Conservation (phyloP, 1,140 invertebrate species). For the Eriosoma lanigerum region DNA sequence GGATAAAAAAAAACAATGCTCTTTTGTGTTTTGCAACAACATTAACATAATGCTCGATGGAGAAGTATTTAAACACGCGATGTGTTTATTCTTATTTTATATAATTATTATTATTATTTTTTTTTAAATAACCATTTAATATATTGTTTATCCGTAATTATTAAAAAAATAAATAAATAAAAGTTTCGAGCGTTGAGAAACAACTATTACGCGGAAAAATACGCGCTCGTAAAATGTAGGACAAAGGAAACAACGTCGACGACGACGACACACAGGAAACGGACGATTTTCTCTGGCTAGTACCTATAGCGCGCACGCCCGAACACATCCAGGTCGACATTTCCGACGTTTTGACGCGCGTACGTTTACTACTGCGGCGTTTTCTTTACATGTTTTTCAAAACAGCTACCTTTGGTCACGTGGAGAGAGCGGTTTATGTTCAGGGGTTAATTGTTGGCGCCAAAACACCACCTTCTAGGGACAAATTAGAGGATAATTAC, state of each 20-base stretch:
- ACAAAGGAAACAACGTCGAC: slow-evolving; percentile 14
- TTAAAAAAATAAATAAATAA: not conserved
- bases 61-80: slow-evolving; percentile 24
- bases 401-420: not conserved
- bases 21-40: slow-evolving; percentile 45
- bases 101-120: too few species aligned
- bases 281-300: not conserved
- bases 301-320: not conserved
- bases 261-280: slow-evolving; percentile 30
- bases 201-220: not conserved
- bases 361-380: not conserved
- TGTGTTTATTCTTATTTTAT: not conserved
- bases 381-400: not conserved
- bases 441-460: slow-evolving; percentile 48
- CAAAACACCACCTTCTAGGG: slow-evolving; percentile 39
- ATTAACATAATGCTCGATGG: slow-evolving; percentile 37
- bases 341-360: slow-evolving; percentile 37
- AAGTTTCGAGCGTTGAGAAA: slow-evolving; percentile 8
- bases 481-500: slow-evolving; percentile 52
- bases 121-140: slow-evolving; percentile 27
- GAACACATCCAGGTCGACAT: slow-evolving; percentile 33
- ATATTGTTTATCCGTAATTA: slow-evolving; percentile 14
- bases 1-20: slow-evolving; percentile 38
- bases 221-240: not conserved
- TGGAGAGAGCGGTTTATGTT: slow-evolving; percentile 1